Base-by-base conservation (phyloP, 2,797 vertebrate genomes). In the Tympanoctomys barrerae region DNA sequence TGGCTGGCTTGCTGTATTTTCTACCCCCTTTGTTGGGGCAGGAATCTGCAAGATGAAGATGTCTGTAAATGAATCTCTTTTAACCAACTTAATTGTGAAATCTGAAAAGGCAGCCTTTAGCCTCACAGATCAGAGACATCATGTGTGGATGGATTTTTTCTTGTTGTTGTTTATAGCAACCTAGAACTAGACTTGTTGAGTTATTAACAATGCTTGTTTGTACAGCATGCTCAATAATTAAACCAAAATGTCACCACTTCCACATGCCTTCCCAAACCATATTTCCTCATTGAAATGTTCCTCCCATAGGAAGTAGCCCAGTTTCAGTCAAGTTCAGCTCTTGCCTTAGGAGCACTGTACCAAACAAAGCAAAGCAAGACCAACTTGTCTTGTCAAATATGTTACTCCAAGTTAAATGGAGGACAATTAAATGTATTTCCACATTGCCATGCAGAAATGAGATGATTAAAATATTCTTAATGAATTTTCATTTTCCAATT, bases 221-320 rank as follows among this genome's bases (percentile, higher is more conserved):
- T 97, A 97, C 82, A 98, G 92, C 97, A 95, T 68, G 91, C 94
- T 96, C 95, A 54, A 80, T 98, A 98, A 99, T 98, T 98, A 98
- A 98, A 97, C 85, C 59, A 91, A 98, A 98, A 98, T 98, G 98
- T 98, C 98, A 98, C 94, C 59, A 68, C 78, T 83, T 89, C 93
- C 97, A 87, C 97, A 94, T 96, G 95, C 75, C 82, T 97, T 89
- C 80, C 90, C 64, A 0, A 8, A 94, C 93, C 95, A 96, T 97
- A 96, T 95, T 97, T 98, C 94, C 90, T 94, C 92, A 92, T 97
- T 83, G 96, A 97, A 98, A 97, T 83, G 94, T 98, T 87, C 97
- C 28, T 98, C 97, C 91, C 93, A 75, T 18, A 97, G 96, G 96
- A 98, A 97, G 93, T 89, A 66, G 16, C 91, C 95, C 95, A 91